These are phyloP conservation scores for Agrotis clavis DNA, from an alignment of 2,888 invertebrate species.

Conservation along the genomic window DNA sequence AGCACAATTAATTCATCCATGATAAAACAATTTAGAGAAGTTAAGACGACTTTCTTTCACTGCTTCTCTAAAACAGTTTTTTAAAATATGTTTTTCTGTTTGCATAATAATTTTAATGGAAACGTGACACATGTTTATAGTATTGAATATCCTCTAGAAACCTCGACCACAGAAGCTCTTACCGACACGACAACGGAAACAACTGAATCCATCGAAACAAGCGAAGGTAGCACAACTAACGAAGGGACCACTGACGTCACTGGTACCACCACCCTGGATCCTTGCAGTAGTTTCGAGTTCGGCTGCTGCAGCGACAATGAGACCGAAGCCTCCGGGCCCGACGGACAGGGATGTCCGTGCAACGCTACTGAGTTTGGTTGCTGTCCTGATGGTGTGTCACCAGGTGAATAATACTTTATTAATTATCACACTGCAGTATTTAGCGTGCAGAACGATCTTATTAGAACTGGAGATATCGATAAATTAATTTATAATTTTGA, in stretches of 20 bases:
- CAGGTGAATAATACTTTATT: constrained; percentile 85
- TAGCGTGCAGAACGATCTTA: too few species aligned
- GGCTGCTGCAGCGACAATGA: constrained; percentile 95
- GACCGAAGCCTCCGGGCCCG: constrained; percentile 92
- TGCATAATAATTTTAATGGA: not conserved
- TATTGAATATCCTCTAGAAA: constrained; percentile 33
- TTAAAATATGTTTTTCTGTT: not conserved
- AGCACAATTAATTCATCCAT: not conserved
- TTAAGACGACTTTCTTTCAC: not conserved
- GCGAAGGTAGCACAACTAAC: constrained; percentile 28
- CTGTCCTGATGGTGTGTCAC: constrained; percentile 93
- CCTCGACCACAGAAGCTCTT: constrained; percentile 27
- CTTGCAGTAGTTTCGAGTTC: constrained; percentile 90
- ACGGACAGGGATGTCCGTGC: constrained; percentile 93
- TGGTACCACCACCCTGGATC: constrained; percentile 62
- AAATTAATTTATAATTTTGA: too few species aligned
- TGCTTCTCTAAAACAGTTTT: not conserved
- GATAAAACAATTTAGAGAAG: not conserved
- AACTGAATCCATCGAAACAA: constrained; percentile 37
- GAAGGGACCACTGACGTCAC: constrained; percentile 49
- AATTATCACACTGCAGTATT: not conserved
- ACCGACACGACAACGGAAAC: constrained; percentile 49
- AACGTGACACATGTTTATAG: not conserved
- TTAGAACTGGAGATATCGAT: too few species aligned
- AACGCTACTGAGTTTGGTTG: constrained; percentile 93